Evolutionary conservation across 2,888 invertebrate species (phyloP).

Genomic region (Macrosiphum euphorbiae): DNA sequence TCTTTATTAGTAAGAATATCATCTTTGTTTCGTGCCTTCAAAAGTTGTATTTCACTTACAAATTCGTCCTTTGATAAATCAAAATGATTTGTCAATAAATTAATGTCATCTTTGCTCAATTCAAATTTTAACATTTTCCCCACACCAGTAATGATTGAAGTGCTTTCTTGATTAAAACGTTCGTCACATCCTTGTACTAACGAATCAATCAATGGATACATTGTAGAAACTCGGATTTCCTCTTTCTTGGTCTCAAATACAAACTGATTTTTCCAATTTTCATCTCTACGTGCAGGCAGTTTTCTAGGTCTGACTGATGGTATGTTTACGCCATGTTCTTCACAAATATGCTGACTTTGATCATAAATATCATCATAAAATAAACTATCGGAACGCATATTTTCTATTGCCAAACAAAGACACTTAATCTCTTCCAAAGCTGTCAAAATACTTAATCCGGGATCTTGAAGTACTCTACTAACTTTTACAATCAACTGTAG

Average conservation of each 20-base stretch:
- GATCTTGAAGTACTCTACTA: constrained; percentile 32
- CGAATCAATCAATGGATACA: constrained; percentile 30
- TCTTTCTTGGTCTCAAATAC: constrained; percentile 23
- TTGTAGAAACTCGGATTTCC: constrained; percentile 14
- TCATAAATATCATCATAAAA: constrained; percentile 37
- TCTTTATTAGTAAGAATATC: constrained; percentile 37
- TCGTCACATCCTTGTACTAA: constrained; percentile 29
- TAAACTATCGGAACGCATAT: constrained; percentile 32
- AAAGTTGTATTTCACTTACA: constrained; percentile 17
- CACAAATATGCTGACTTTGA: constrained; percentile 34
- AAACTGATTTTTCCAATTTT: constrained; percentile 26
- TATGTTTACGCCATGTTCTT: constrained; percentile 11
- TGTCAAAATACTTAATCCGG: constrained; percentile 11
- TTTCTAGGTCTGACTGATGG: neutral
- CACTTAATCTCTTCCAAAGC: constrained; percentile 18
- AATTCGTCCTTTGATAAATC: constrained; percentile 12
- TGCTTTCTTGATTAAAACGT: constrained; percentile 10
- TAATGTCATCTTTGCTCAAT: constrained; percentile 16
- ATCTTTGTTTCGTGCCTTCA: constrained; percentile 33
- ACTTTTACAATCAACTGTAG: constrained; percentile 30
- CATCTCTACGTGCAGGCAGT: constrained; percentile 24
- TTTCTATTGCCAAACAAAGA: constrained; percentile 29
- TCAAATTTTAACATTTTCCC: constrained; percentile 21
- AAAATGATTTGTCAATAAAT: constrained; percentile 12
- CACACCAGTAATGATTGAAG: constrained; percentile 26